Base-by-base conservation (phyloP, 2,113 vertebrate genomes). In the Epinephelus fuscoguttatus region DNA sequence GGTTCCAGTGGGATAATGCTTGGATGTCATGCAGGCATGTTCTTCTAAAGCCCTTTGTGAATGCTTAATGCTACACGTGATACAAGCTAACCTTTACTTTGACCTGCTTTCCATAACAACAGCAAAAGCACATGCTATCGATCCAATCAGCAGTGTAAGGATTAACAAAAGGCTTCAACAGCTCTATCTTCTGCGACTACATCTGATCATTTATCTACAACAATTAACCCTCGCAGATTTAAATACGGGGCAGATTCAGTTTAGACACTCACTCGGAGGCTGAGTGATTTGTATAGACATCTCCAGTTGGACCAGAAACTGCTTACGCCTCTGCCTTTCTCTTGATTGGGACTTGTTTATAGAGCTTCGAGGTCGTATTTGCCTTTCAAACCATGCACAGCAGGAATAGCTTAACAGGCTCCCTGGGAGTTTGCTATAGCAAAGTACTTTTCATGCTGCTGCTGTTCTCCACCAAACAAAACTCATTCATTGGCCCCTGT, bases 361-460 rank as follows among this genome's bases (percentile, higher is more conserved):
- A 59, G 78, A 70, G 55, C 80, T 61, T 63, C 0, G 30, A 84
- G 78, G 73, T 84, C 27, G 33, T 89, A 75, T 85, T 94, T 89
- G 81, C 69, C 78, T 90, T 91, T 88, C 59, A 66, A 76, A 87
- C 68, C 62, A 66, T 60, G 75, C 80, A 64, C 85, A 81, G 70
- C 59, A 75, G 70, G 86, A 81, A 69, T 71, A 85, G 80, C 85
- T 89, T 81, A 83, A 78, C 74, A 30, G 84, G 80, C 89, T 88
- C 87, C 45, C 75, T 45, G 81, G 78, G 89, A 90, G 64, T 74
- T 78, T 69, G 75, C 53, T 80, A 60, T 25, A 80, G 79, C 50
- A 88, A 84, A 91, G 82, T 77, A 25, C 85, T 91, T 93, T 90
- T 91, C 89, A 89, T 80, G 82, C 83, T 91, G 90, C 81, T 80